Evolutionary conservation across 2,797 vertebrate genomes (phyloP), one percentile per base, ranked within the genome.

Genomic region (Oreochromis grahami): DNA sequence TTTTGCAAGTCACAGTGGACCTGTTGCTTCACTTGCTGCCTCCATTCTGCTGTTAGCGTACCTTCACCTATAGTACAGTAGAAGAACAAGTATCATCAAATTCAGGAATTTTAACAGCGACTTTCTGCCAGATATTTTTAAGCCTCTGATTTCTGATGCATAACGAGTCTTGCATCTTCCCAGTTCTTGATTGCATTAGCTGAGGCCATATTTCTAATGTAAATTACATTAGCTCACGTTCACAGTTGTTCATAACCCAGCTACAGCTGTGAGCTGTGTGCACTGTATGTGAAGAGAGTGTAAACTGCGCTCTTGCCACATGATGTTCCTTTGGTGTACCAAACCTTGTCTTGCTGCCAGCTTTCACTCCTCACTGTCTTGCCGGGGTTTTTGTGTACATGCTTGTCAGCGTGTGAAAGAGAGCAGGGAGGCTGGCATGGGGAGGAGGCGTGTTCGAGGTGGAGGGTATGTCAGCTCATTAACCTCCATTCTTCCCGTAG

Each of bases 401-500:
- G 89, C 87, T 89, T 91, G 92, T 94, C 88, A 90, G 84, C 76
- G 85, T 91, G 88, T 87, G 84, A 83, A 83, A 84, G 87, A 76
- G 84, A 82, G 83, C 38, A 77, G 53, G 86, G 91, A 85, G 88
- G 88, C 79, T 81, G 83, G 87, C 80, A 89, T 19, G 51, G 81
- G 83, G 81, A 84, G 86, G 89, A 88, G 91, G 91, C 83, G 90
- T 93, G 92, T 91, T 91, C 43, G n/a, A 88, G 92, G 89, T 83
- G 91, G 92, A 94, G 86, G 92, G 88, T 79, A 92, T 95, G 94
- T 95, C 94, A 95, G 93, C 91, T 95, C 93, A 94, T 95, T 95
- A 96, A 95, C 94, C 93, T 90, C 94, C 89, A 92, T 93, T 94
- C 91, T 95, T 86, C 84, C 83, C 87, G 43, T 74, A 77, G 88